Conservation (phyloP, 2,797 vertebrate species). For the Picus viridis region DNA sequence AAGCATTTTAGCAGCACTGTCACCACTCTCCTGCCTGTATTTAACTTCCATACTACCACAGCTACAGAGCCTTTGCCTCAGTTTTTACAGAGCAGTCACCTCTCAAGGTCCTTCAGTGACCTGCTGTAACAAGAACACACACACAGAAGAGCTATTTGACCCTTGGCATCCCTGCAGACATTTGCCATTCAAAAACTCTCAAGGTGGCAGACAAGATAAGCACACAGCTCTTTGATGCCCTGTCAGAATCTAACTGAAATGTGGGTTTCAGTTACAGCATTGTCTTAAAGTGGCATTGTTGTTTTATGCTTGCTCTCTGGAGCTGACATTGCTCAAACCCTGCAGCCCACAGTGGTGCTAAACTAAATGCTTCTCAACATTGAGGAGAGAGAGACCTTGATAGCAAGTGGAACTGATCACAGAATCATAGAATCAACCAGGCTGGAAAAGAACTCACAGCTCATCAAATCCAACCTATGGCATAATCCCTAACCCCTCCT, state of each 20-base stretch:
- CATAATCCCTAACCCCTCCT: too few species aligned
- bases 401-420: neutral
- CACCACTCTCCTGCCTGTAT: neutral
- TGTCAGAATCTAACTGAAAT: neutral
- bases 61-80: neutral
- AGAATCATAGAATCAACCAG: too few species aligned
- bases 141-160: neutral
- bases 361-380: neutral
- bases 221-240: neutral
- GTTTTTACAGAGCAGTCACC: neutral
- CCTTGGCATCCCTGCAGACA: neutral
- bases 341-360: neutral
- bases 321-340: neutral
- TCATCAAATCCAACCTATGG: too few species aligned
- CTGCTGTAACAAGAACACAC: neutral
- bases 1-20: neutral
- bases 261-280: neutral
- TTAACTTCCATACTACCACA: neutral
- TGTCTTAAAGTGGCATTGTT: neutral
- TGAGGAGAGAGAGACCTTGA: neutral
- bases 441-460: too few species aligned
- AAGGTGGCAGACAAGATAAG: neutral
- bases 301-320: neutral
- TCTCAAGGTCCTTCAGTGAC: neutral
- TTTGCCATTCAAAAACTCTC: neutral